Evolutionary conservation across 1,140 invertebrate genomes (phyloP).

Genomic region (Ceratina calcarata): DNA sequence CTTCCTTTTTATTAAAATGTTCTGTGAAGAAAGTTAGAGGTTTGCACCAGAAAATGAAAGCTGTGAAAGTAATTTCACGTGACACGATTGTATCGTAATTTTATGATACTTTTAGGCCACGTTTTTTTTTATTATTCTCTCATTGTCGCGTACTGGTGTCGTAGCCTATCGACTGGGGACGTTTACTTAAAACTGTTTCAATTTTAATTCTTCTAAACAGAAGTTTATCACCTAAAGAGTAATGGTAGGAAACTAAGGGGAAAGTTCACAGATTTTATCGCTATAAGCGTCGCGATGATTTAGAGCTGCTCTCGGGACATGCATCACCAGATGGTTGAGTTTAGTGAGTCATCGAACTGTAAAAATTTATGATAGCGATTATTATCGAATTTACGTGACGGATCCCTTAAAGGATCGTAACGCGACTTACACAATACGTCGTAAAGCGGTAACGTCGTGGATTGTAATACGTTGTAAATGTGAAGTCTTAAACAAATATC

Average conservation of each 20-base stretch:
- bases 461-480: too few relatives aligned
- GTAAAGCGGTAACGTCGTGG: too few relatives aligned
- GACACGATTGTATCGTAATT: not conserved
- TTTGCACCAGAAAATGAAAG: slow-evolving; percentile 4
- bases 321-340: slow-evolving; percentile 19
- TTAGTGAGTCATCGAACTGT: slow-evolving; percentile 12
- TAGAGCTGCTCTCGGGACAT: not conserved
- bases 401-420: not conserved
- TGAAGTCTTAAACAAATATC: too few relatives aligned
- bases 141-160: too few relatives aligned
- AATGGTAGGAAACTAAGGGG: not conserved
- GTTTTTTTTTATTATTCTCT: too few relatives aligned
- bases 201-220: too few relatives aligned
- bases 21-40: not conserved
- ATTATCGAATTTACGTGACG: slow-evolving; percentile 6
- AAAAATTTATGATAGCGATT: slow-evolving; percentile 17
- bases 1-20: not conserved
- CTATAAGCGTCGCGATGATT: not conserved
- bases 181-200: too few relatives aligned
- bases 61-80: slow-evolving; percentile 12
- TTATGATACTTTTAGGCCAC: not conserved
- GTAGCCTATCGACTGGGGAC: too few relatives aligned
- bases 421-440: too few relatives aligned
- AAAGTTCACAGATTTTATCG: slow-evolving; percentile 9
- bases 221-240: too few relatives aligned